phyloP scores from a whole-genome alignment of 2,113 vertebrate genomes.

The Orcinus orca region DNA sequence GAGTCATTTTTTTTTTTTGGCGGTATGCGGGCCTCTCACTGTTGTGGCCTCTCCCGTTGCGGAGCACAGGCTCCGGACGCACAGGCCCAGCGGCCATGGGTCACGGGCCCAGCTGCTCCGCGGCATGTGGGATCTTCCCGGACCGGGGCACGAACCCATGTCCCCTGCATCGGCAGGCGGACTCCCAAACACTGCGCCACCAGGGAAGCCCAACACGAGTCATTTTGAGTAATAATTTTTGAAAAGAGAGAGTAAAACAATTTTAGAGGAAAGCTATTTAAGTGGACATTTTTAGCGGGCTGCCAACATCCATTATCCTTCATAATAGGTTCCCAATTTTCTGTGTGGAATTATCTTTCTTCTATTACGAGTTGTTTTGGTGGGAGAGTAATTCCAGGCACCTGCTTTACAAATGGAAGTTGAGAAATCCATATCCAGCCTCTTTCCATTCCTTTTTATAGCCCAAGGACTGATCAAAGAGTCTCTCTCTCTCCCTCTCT shows the following conservation, averaged over 20 bases:
- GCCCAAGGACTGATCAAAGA: not conserved
- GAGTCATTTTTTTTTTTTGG: not conserved
- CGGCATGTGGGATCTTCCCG: too few relatives aligned
- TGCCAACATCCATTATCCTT: not conserved
- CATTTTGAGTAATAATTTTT: not conserved
- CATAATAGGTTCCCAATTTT: not conserved
- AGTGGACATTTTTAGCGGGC: not conserved
- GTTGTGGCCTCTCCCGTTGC: too few relatives aligned
- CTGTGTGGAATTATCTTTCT: not conserved
- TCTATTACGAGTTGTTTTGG: not conserved
- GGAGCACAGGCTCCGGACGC: too few relatives aligned
- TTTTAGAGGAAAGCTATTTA: not conserved
- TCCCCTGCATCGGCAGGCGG: too few relatives aligned
- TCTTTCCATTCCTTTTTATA: not conserved
- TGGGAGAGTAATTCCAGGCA: not conserved
- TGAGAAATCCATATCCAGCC: not conserved
- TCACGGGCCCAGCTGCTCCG: too few relatives aligned
- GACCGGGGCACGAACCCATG: too few relatives aligned
- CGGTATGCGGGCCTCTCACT: too few relatives aligned
- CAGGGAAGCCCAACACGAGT: not conserved
- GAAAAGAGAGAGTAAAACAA: not conserved
- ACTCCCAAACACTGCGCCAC: too few relatives aligned
- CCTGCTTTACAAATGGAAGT: not conserved
- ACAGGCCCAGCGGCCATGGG: too few relatives aligned
- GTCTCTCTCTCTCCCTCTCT: not conserved